Percentiles rank a stretch among this genome's conserved stretches.
Evolutionary conservation across 2,113 vertebrate genomes (phyloP).

Genomic region (Acrocephalus arundinaceus): DNA sequence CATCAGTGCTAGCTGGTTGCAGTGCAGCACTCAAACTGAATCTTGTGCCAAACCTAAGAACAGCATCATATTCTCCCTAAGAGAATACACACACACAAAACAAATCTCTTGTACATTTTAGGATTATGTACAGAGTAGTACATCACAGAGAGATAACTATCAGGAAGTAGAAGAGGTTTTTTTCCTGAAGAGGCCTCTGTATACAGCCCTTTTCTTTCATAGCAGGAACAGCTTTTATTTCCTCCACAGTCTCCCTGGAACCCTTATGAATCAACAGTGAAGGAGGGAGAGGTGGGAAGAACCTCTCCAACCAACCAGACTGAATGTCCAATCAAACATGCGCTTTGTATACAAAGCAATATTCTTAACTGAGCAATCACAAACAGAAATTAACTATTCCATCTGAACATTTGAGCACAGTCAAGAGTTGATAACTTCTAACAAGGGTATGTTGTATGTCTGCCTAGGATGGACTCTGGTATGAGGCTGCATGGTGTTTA

Average conservation of each 20-base stretch:
- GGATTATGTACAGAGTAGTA: not conserved
- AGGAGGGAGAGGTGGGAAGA: not conserved
- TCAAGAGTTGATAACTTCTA: not conserved
- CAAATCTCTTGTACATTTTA: not conserved
- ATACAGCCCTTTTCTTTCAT: not conserved
- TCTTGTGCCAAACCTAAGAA: not conserved
- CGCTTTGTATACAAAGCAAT: not conserved
- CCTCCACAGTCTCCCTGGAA: not conserved
- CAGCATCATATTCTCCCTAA: not conserved
- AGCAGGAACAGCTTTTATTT: not conserved
- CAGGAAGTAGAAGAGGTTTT: not conserved
- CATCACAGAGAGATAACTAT: not conserved
- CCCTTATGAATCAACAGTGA: not conserved
- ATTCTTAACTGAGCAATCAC: not conserved
- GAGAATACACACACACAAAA: not conserved
- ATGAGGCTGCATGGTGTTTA: not conserved
- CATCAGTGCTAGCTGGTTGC: not conserved
- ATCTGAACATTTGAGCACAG: not conserved
- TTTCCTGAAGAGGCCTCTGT: not conserved
- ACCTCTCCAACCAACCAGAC: not conserved
- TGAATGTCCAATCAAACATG: not conserved
- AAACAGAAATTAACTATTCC: not conserved
- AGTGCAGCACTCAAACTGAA: not conserved
- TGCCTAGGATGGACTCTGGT: not conserved
- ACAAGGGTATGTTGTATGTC: fast-evolving